Conservation (phyloP, 2,888 invertebrate genomes). For the Tenthredo distinguenda region DNA sequence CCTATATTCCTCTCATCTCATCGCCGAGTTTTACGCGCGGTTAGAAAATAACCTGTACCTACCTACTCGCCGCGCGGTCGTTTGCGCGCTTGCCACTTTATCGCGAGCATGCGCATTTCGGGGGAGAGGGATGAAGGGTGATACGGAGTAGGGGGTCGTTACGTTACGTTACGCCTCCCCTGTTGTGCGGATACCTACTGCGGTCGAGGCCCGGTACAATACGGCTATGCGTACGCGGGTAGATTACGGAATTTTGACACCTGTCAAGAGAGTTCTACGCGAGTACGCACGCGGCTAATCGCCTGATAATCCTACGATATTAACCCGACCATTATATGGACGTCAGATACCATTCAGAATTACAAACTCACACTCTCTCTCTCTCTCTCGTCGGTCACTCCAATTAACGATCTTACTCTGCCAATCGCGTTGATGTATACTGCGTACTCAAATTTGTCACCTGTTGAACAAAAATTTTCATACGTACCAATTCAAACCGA, state of each 20-base stretch:
- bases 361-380: background rate
- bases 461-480: constrained; percentile 17
- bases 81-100: constrained; percentile 50
- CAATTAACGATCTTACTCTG: constrained; percentile 21
- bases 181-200: constrained; percentile 25
- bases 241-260: constrained; percentile 44
- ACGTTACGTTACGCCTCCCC: constrained; percentile 1
- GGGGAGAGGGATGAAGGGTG: background rate
- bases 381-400: constrained; percentile 6
- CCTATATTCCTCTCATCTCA: background rate
- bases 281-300: background rate
- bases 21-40: constrained; percentile 46
- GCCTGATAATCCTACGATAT: constrained; percentile 16
- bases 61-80: constrained; percentile 28
- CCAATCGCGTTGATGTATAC: background rate
- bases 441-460: background rate
- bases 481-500: background rate
- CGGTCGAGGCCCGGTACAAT: constrained; percentile 14
- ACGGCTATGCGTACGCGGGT: constrained; percentile 13
- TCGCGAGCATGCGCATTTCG: constrained; percentile 43
- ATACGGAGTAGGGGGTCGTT: background rate
- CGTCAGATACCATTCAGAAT: constrained; percentile 13
- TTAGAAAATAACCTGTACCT: constrained; percentile 41
- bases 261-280: constrained; percentile 31
- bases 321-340: constrained; percentile 15